phyloP scores from a whole-genome alignment of 2,113 vertebrate genomes.

The Crotalus horridus region DNA sequence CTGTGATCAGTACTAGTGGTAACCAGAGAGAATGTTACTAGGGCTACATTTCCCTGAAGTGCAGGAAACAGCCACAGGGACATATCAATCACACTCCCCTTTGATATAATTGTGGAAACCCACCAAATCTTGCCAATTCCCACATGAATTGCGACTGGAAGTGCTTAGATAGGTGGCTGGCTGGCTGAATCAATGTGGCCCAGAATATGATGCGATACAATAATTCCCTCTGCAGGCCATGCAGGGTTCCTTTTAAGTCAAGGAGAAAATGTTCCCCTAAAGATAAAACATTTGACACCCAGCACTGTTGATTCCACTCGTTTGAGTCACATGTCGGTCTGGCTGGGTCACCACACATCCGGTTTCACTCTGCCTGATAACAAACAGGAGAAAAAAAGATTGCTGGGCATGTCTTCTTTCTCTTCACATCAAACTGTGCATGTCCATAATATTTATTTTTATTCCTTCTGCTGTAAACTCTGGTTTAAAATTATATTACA shows the following conservation, averaged over 20 bases:
- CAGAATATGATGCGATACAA: neutral
- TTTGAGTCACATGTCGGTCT: neutral
- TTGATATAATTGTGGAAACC: neutral
- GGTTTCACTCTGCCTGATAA: neutral
- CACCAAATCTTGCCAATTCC: neutral
- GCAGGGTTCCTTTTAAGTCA: neutral
- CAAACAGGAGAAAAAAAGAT: neutral
- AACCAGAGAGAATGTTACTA: neutral
- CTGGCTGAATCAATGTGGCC: neutral
- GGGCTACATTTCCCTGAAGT: neutral
- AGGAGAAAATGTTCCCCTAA: neutral
- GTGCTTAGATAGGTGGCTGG: neutral
- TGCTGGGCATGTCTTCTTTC: slow-evolving; percentile 33
- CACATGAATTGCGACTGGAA: neutral
- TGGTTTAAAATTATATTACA: slow-evolving; percentile 72
- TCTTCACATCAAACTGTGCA: neutral
- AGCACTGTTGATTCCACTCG: neutral
- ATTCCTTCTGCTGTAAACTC: slow-evolving; percentile 60
- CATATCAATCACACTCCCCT: neutral
- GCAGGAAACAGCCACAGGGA: neutral
- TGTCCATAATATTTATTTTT: slow-evolving; percentile 56
- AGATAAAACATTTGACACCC: neutral
- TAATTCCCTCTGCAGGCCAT: neutral
- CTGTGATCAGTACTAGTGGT: neutral
- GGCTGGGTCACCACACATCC: neutral